Evolutionary conservation across 2,888 invertebrate genomes (phyloP), one percentile per base, ranked within the genome.

Genomic region (Horisme vitalbata): DNA sequence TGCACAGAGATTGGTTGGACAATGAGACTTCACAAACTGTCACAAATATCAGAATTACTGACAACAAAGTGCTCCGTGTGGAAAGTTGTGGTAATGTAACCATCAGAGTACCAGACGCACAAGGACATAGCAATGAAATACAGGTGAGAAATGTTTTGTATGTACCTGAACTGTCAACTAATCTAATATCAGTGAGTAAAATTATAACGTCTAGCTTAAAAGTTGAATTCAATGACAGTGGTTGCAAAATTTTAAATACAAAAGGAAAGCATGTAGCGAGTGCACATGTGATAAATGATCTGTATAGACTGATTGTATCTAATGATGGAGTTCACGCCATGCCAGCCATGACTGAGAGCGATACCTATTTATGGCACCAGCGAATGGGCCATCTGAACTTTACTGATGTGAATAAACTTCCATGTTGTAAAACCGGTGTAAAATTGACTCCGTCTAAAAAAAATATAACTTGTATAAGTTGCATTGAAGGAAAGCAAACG

Each of bases 351-450:
- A 13, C n/a, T 30, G 13, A 13, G 5, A 13, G 13, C 7, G 30
- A 30, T 13, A 13, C 30, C 12, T 13, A 30, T 7, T 30, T 30
- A 11, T 30, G 30, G 30, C 30, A 30, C 14, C 24, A 20, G 5
- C 13, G 32, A 5, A 41, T 41, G 41, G 41, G 18, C 6, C 41
- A 41, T 18, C n/a, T 41, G 7, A 41, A 41, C 12, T 41, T 27
- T 18, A 11, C 10, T 14, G 33, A 33, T 23, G 4, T 41, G 5
- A 33, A 26, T 10, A 41, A 41, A 9, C 7, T 30, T 8, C 1
- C 12, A 12, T 4, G 11, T 7, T 15, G 18, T 30, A 12, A 28
- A 10, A 7, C 2, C 15, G 15, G 15, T 15, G 15, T 15, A 15
- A 15, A 15, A 15, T 15, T 15, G 15, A 4, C 15, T 2, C 23